Base-by-base conservation (phyloP, 2,797 vertebrate genomes). In the Pseudomugil gertrudae region DNA sequence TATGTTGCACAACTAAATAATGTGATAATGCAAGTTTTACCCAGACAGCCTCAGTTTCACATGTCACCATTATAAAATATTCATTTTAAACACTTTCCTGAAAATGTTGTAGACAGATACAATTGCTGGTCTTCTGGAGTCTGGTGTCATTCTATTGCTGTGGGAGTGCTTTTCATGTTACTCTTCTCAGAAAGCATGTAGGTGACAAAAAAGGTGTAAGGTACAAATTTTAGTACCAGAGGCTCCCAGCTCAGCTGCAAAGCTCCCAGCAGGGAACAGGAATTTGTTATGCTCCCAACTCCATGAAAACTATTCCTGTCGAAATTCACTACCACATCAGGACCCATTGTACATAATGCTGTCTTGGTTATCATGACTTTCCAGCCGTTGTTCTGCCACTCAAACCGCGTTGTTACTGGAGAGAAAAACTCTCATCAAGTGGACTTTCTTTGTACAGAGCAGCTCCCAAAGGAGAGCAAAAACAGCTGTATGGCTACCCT, bases 331-430 rank as follows among this genome's bases (percentile, higher is more conserved):
- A 29, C 69, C 62, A 57, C 7, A 4, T 48, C n/a, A 32, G 29
- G 47, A 36, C 10, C 68, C 52, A 40, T 38, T 26, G 40, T 58
- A 58, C 58, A 63, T 71, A 72, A 52, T 53, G 26, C 19, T 21
- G 17, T 23, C 29, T 40, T 61, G 40, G 78, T 76, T 67, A 81
- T 77, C 33, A 43, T 40, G 30, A 32, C 52, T 76, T 76, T 63
- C 27, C 60, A 71, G 65, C 38, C 75, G 57, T 40, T 64, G 21
- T 57, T 54, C 67, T 74, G 72, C 69, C 73, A 69, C 45, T 86
- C 67, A 73, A 56, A 66, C 30, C 23, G 21, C 61, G 66, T 27
- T 33, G 48, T 69, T 65, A 66, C 32, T 45, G 11, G 27, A 35
- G 24, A 47, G 35, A 78, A 51, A 50, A 26, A 36, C 29, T 47